phyloP scores from a whole-genome alignment of 2,797 vertebrate genomes.

The Limosa lapponica region DNA sequence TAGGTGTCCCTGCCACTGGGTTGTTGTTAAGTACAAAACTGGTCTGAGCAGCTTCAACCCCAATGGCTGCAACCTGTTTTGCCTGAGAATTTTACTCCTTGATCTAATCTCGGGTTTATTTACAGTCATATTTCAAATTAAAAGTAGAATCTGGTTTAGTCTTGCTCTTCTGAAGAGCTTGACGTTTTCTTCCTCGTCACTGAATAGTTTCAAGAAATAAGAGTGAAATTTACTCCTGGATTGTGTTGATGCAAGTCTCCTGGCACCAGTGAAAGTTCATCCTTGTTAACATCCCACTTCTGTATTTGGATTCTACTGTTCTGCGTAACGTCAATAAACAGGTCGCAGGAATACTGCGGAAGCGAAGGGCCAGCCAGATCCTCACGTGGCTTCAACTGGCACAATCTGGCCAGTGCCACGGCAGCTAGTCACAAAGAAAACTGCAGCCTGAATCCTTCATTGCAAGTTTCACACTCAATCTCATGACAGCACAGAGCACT shows the following conservation, averaged over 20 bases:
- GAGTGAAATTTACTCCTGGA: background rate
- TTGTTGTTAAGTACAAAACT: background rate
- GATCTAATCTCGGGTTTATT: conserved; percentile 64
- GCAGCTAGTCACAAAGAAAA: background rate
- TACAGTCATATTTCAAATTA: conserved; percentile 26
- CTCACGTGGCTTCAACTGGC: background rate
- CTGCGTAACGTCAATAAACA: background rate
- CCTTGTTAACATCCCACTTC: background rate
- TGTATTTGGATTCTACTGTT: background rate
- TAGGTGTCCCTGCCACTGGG: background rate
- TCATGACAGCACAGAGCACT: background rate
- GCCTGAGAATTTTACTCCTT: conserved; percentile 7
- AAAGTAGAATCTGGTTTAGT: background rate
- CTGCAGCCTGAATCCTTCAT: background rate
- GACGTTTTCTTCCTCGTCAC: background rate
- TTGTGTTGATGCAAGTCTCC: background rate
- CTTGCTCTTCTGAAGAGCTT: background rate
- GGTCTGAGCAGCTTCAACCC: conserved; percentile 30
- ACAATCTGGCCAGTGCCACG: background rate
- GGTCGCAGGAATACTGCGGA: background rate
- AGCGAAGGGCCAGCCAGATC: background rate
- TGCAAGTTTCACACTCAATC: background rate
- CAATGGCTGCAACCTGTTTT: background rate
- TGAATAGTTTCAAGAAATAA: background rate
- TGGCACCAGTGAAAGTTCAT: background rate